These are phyloP conservation scores for Fragum sueziense DNA, from an alignment of 2,888 invertebrate species.

Conservation along the genomic window DNA sequence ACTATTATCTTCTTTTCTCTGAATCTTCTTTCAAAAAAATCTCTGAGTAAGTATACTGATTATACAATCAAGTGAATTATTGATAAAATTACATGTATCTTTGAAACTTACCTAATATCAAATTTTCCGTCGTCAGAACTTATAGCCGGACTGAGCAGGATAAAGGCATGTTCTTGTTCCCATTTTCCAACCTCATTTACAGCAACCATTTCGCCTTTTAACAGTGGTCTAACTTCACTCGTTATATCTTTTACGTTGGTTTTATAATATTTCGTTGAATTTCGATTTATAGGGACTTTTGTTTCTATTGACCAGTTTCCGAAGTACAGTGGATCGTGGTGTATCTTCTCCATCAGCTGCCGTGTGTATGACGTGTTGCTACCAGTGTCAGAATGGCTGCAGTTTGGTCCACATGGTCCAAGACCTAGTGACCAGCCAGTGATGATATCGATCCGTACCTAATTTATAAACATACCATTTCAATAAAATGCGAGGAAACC, in stretches of 20 bases:
- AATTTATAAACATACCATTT: neutral
- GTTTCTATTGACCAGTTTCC: constrained; percentile 58
- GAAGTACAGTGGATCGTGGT: constrained; percentile 39
- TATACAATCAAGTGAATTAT: no score
- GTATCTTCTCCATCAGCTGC: neutral
- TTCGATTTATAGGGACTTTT: neutral
- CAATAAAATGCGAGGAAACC: no score
- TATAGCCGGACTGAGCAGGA: no score
- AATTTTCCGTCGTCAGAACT: neutral
- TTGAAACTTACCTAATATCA: constrained; percentile 11
- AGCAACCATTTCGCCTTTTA: constrained; percentile 46
- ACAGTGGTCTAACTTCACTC: constrained; percentile 7
- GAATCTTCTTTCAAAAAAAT: no score
- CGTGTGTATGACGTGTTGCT: constrained; percentile 41
- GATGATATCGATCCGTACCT: constrained; percentile 58
- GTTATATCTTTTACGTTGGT: constrained; percentile 6
- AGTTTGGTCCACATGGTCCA: constrained; percentile 64
- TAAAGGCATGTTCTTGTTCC: constrained; percentile 57
- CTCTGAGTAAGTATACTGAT: no score
- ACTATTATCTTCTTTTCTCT: no score
- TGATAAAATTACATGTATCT: no score
- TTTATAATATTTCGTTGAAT: neutral
- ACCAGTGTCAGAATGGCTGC: constrained; percentile 49
- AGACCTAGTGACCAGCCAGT: constrained; percentile 64
- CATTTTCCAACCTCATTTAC: constrained; percentile 54